Evolutionary conservation across 2,888 invertebrate species (phyloP), one percentile per base, ranked within the genome.

Genomic region (Brachypalpus laphriformis): DNA sequence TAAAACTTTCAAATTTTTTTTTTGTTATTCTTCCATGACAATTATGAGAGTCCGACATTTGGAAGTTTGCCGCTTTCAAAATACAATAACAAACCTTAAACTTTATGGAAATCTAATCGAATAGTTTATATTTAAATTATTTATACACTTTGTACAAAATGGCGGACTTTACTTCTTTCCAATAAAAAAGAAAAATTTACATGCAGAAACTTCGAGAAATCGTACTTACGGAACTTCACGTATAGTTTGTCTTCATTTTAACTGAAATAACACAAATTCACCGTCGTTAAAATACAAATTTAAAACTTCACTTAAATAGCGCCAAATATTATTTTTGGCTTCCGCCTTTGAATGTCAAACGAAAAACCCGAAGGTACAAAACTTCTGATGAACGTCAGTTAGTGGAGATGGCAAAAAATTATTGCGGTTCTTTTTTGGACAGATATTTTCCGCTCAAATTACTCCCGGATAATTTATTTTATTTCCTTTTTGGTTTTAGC

Each of bases 1-100:
- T 85, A 81, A 85, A 85, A 81, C 75, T 75, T 68, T 75, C 81
- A 80, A 65, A 61, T 63, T 77, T 76, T 70, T 72, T 80, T 74
- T 81, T 75, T 85, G 75, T 85, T 70, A 75, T 85, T 81, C 66
- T 34, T 57, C 75, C 61, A 65, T 85, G 81, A 85, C 85, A 85
- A 85, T 76, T 81, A 85, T 76, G 78, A 70, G 78, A 57, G 42
- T 54, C 75, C 71, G 85, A 81, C 75, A 81, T 71, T 61, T 65
- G 34, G 34, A 75, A 59, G 65, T 51, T 81, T 81, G 85, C 81
- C 85, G 75, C 82, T 71, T 77, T 54, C 49, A 49, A 57, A 56
- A 42, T 11, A 57, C 63, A 85, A 81, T 75, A 85, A 85, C 81
- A 85, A 71, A 85, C 61, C 14, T 28, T 16, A 22, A 47, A 20